A percentile compares a stretch with the other conserved stretches of the same genome.
These are phyloP conservation scores for Tetanocera ferruginea DNA, from an alignment of 2,888 invertebrate genomes.

Conservation along the genomic window DNA sequence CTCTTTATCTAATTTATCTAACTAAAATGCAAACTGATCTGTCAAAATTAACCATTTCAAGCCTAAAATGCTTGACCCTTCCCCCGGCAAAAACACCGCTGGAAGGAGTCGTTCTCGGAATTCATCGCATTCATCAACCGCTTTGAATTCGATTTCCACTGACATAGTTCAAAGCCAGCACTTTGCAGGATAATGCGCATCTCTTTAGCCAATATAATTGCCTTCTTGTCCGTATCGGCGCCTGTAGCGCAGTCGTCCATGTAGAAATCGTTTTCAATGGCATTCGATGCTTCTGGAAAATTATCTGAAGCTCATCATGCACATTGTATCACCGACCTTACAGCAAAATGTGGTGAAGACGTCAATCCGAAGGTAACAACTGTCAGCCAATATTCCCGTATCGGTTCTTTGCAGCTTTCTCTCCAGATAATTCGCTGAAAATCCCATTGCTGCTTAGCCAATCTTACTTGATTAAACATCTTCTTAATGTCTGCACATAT, in stretches of 20 bases:
- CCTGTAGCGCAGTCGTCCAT: constrained; percentile 40
- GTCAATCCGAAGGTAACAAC: background rate
- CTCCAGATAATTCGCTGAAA: background rate
- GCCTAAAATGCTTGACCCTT: no score
- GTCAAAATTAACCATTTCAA: no score
- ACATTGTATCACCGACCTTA: background rate
- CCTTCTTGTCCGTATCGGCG: background rate
- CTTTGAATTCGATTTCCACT: background rate
- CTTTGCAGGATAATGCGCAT: background rate
- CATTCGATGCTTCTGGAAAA: background rate
- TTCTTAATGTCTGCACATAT: background rate
- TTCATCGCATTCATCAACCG: background rate
- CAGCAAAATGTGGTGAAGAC: background rate
- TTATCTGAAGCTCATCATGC: background rate
- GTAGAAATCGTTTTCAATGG: constrained; percentile 31
- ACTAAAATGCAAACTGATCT: no score
- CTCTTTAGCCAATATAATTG: constrained; percentile 22
- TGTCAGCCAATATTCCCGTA: background rate
- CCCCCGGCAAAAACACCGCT: no score
- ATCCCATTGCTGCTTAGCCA: background rate
- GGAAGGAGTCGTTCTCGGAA: background rate
- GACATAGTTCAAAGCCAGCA: background rate
- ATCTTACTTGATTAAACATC: background rate
- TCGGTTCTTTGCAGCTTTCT: background rate
- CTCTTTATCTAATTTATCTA: no score